Percentiles rank a stretch among this genome's conserved stretches.
Evolutionary conservation across 2,113 vertebrate species (phyloP).

Genomic region (Alouatta palliata): DNA sequence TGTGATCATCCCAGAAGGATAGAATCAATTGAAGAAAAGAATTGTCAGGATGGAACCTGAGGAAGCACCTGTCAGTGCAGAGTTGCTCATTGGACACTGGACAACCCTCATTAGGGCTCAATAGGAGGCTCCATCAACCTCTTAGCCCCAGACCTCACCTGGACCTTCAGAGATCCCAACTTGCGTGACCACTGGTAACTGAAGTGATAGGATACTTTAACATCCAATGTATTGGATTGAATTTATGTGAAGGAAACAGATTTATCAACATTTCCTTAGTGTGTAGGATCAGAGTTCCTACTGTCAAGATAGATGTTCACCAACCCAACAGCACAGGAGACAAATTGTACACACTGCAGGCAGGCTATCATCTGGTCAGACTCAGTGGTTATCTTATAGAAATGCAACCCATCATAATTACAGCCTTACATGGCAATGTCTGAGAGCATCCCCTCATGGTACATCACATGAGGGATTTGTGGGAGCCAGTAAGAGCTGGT

Average conservation of each 20-base stretch:
- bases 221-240: not conserved
- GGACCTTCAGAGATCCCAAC: not conserved
- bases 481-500: not conserved
- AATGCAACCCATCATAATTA: not conserved
- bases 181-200: not conserved
- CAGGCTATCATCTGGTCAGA: not conserved
- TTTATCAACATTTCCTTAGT: not conserved
- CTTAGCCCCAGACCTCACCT: not conserved
- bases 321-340: not conserved
- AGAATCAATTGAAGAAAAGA: not conserved
- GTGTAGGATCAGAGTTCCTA: not conserved
- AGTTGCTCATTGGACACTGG: not conserved
- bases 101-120: not conserved
- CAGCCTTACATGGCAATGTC: not conserved
- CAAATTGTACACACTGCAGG: not conserved
- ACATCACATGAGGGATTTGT: not conserved
- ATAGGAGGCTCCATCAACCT: not conserved
- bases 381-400: not conserved
- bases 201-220: not conserved
- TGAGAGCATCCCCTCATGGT: not conserved
- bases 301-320: not conserved
- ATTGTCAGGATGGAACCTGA: not conserved
- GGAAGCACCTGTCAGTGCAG: not conserved
- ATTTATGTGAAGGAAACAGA: not conserved
- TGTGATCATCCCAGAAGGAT: not conserved